These are phyloP conservation scores for Petrophora chlorosata DNA, from an alignment of 2,888 invertebrate species.

Conservation along the genomic window DNA sequence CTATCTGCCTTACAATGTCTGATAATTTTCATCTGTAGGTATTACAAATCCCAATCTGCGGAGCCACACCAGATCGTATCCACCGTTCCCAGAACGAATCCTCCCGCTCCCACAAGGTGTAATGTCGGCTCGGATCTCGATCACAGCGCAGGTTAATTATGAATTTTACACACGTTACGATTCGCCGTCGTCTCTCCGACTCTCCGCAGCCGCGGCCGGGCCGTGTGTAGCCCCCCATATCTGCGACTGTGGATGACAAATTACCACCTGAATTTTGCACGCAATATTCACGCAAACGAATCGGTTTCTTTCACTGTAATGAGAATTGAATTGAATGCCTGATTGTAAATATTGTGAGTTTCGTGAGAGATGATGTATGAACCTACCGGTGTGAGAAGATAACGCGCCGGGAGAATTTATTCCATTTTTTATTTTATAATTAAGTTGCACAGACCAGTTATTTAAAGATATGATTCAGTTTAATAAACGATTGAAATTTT, in stretches of 20 bases:
- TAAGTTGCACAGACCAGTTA: slow-evolving; percentile 4
- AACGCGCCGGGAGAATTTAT: slow-evolving; percentile 14
- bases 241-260: slow-evolving; percentile 59
- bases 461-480: slow-evolving; percentile 2
- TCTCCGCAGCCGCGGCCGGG: neutral
- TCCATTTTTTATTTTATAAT: slow-evolving; percentile 19
- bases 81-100: slow-evolving; percentile 22
- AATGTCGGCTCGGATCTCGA: slow-evolving; percentile 23
- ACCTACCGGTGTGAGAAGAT: slow-evolving; percentile 4
- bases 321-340: slow-evolving; percentile 35
- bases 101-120: slow-evolving; percentile 25
- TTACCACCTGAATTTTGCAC: slow-evolving; percentile 54
- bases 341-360: slow-evolving; percentile 27
- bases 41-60: neutral
- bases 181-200: slow-evolving; percentile 9
- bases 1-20: neutral
- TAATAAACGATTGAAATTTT: slow-evolving; percentile 12
- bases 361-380: slow-evolving; percentile 17
- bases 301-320: slow-evolving; percentile 37
- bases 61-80: slow-evolving; percentile 13
- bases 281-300: slow-evolving; percentile 40
- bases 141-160: slow-evolving; percentile 47
- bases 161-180: slow-evolving; percentile 55
- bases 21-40: neutral
- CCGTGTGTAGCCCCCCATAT: slow-evolving; percentile 30